A percentile compares a stretch with the other conserved stretches of the same genome.
Conservation (phyloP, 2,113 vertebrate genomes). For the Nothoprocta pentlandii region DNA sequence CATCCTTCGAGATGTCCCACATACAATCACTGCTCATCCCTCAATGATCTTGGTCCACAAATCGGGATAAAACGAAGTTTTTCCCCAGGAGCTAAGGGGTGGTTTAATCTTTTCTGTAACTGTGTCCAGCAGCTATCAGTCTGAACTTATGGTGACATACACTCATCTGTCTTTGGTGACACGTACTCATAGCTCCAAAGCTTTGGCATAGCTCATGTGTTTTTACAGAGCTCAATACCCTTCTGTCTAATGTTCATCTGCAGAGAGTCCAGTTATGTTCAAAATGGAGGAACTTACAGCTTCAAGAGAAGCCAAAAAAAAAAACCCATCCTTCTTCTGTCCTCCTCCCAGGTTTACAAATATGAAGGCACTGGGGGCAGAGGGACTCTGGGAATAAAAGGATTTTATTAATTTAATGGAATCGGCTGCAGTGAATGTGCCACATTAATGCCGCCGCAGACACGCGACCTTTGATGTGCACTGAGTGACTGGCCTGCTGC, state of each 20-base stretch:
- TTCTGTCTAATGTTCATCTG: background rate
- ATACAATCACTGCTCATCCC: background rate
- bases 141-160: background rate
- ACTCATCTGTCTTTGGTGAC: background rate
- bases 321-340: background rate
- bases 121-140: background rate
- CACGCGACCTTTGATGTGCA: background rate
- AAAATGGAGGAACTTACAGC: background rate
- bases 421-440: background rate
- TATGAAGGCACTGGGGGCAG: background rate
- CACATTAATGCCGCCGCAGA: background rate
- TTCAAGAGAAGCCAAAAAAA: background rate
- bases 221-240: background rate
- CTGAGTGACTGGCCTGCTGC: background rate
- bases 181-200: background rate
- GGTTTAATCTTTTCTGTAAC: background rate
- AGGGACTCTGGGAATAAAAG: background rate
- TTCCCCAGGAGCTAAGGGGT: background rate
- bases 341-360: background rate
- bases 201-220: background rate
- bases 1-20: rapidly evolving
- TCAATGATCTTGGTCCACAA: rapidly evolving
- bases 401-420: background rate
- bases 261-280: background rate
- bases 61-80: rapidly evolving